Base-by-base conservation (phyloP, 2,113 vertebrate genomes). In the Epinephelus fuscoguttatus region DNA sequence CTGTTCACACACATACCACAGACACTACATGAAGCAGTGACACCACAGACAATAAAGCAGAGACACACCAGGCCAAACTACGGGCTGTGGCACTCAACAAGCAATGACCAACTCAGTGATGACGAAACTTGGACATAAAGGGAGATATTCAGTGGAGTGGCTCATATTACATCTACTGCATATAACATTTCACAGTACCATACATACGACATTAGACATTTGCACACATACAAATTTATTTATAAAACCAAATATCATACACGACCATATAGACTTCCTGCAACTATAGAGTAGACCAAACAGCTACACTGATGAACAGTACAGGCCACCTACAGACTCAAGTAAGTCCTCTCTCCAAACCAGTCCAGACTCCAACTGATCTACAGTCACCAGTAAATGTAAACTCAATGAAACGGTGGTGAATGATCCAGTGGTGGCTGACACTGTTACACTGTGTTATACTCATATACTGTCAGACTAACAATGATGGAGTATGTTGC, bases 11-110 rank as follows among this genome's bases (percentile, higher is more conserved):
- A 80, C 21, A 45, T 52, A 53, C 73, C 89, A 23, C 82, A 84
- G 60, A 89, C 88, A 61, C 68, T 83, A 55, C 79, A 73, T 6
- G 67, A 81, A n/a, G 61, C 72, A 2, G 74, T 76, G 7, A 59
- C 81, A 60, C 89, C 94, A 93, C 91, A 96, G 94, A 89, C 91
- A 90, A 78, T 94, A 93, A 70, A 73, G 42, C 86, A 78, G 25
- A 96, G 95, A 93, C 96, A 95, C 89, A 94, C 94, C 9, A 94
- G 95, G 90, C 91, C 96, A 68, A 95, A 55, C 1, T 27, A 95
- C 94, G 92, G 94, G 93, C 92, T 93, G 93, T 84, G 91, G 67
- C 30, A 68, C 59, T 74, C 73, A 27, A 45, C 56, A 17, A 80
- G 68, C 64, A 83, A 55, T 3, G 55, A 93, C 49, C 50, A 18